Evolutionary conservation across 2,797 vertebrate genomes (phyloP), one percentile per base, ranked within the genome.

Genomic region (Typhlichthys subterraneus): DNA sequence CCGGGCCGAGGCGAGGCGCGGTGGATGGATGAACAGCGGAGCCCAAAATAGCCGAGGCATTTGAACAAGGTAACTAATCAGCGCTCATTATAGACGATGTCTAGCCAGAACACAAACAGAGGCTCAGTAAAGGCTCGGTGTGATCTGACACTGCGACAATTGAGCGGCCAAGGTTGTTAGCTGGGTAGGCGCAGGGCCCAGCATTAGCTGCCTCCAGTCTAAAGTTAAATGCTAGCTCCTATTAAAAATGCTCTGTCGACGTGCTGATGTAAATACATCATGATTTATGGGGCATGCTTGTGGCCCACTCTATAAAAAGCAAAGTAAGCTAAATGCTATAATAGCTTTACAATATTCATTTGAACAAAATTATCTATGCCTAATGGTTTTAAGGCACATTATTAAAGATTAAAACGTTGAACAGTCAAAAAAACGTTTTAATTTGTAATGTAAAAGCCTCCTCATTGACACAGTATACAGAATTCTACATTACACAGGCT

Each of bases 61-160:
- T 88, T 87, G 89, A 88, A 83, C 74, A 75, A 88, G 84, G 89
- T 89, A 89, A 89, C 89, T 91, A 91, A 92, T 91, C 88, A 91
- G 82, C n/a, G 56, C 85, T 91, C 86, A 85, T 90, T 91, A 91
- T 91, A 91, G 89, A 81, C 75, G 65, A 91, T 79, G 90, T 92
- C 91, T 91, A 87, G 90, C 90, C 91, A 88, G 88, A 91, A 89
- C 80, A 89, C 86, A 90, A 91, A 92, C 88, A 91, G 72, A 79
- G 85, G 85, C 86, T 88, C 81, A 89, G 2, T 0, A 55, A 62
- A 73, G 79, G 86, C 80, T 88, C 77, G 79, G 71, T 38, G 72
- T 59, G 75, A 86, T 75, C 77, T 84, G 87, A 89, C 83, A 80
- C 73, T 4, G 67, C 12, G 47, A 88, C 87, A 87, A 85, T 77